A percentile compares a stretch with the other conserved stretches of the same genome.
phyloP scores from a whole-genome alignment of 2,888 invertebrate species.

The Zaprionus bogoriensis region DNA sequence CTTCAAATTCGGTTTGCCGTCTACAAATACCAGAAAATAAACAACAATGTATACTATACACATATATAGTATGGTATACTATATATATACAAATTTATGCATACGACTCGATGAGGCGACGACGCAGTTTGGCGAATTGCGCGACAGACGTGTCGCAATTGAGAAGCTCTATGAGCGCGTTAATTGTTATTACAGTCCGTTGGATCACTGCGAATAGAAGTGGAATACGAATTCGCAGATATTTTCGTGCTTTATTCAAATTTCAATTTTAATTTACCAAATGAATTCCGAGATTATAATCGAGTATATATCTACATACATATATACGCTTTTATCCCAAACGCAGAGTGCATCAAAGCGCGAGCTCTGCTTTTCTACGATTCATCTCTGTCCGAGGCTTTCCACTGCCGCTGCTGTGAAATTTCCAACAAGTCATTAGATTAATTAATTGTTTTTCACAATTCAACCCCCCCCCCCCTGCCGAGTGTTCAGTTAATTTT shows the following conservation, averaged over 20 bases:
- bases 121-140: constrained; percentile 31
- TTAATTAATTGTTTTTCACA: constrained; percentile 68
- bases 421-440: constrained; percentile 67
- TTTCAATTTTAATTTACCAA: too few species aligned
- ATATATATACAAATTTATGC: constrained; percentile 32
- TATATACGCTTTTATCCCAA: too few species aligned
- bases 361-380: constrained; percentile 24
- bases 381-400: constrained; percentile 25
- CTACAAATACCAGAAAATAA: neutral
- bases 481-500: constrained; percentile 57
- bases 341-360: too few species aligned
- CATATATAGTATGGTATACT: neutral
- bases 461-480: neutral
- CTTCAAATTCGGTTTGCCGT: too few species aligned
- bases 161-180: neutral
- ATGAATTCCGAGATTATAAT: neutral
- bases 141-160: too few species aligned
- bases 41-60: neutral
- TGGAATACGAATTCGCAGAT: too few species aligned
- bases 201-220: too few species aligned
- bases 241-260: too few species aligned
- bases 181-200: constrained; percentile 55
- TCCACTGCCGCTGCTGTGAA: constrained; percentile 1
- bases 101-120: constrained; percentile 34
- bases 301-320: neutral